Percentiles rank a stretch among this genome's conserved stretches.
Conservation (phyloP, 2,113 vertebrate genomes). For the Peromyscus californicus region DNA sequence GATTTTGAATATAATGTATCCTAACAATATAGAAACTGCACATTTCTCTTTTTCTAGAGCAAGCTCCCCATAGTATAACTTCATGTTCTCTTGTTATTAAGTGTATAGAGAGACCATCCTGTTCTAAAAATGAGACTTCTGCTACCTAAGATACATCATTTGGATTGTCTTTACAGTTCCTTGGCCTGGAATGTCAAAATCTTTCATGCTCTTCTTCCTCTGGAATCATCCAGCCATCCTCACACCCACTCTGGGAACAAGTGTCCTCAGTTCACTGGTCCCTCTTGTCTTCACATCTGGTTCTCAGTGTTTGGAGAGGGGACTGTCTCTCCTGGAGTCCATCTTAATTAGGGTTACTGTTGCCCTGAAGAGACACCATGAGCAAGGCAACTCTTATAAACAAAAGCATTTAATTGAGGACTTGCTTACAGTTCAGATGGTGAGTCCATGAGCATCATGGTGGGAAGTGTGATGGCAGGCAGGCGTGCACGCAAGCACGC, state of each 20-base stretch:
- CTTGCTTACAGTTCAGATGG: not conserved
- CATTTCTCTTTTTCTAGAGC: not conserved
- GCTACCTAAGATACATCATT: not conserved
- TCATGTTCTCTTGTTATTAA: not conserved
- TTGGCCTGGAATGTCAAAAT: not conserved
- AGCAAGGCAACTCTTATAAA: not conserved
- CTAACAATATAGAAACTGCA: not conserved
- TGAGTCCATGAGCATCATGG: not conserved
- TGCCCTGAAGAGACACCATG: too few relatives aligned
- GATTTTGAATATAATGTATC: not conserved
- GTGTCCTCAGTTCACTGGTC: fast-evolving
- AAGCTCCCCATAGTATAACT: not conserved
- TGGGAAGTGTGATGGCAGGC: not conserved
- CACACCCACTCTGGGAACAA: not conserved
- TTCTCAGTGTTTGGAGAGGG: not conserved
- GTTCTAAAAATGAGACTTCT: not conserved
- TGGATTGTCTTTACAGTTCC: not conserved
- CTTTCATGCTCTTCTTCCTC: not conserved
- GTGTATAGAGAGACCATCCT: not conserved
- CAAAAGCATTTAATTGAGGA: not conserved
- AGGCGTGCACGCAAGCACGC: too few relatives aligned
- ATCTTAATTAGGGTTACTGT: not conserved
- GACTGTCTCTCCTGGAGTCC: not conserved
- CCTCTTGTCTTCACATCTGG: too few relatives aligned
- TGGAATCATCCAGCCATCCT: not conserved